Base-by-base conservation (phyloP, 92 coral and sea anemone genomes). In the Blastomussa wellsi region DNA sequence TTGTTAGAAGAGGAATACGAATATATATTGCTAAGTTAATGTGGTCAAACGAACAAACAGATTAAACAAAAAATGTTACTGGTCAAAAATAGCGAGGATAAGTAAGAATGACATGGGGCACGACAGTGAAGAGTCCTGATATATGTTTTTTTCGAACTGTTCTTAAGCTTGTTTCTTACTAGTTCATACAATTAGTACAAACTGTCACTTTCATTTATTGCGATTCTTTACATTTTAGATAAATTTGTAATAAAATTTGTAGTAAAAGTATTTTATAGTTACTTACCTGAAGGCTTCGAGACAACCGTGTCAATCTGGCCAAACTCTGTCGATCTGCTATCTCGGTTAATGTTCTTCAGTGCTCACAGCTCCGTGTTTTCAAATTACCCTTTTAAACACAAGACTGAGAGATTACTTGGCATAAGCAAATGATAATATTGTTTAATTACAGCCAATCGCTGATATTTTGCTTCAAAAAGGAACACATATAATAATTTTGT, bases 391-490 rank as follows among this genome's bases (percentile, higher is more conserved):
- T 79, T 79, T 42, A 64, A 41, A 13, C 41, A n/a, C n/a, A n/a
- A n/a, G 38, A 79, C 42, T 24, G 26, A 35, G 16, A 33, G 51
- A 42, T 79, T 29, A 55, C 19, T 36, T 57, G 9, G 1, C 20
- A 20, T 52, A 26, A 19, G 72, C 74, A 66, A 17, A 66, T 64
- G 31, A 44, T 57, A 20, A 76, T 52, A 31, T 39, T 7, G 29
- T 65, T 42, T 42, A 79, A 79, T 79, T 65, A 64, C 20, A 57
- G 22, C 16, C 74, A 79, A 10, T 66, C 65, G 37, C n/a, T 26
- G 37, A 66, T 67, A 28, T 65, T 79, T 33, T 20, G 36, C 19
- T 42, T 20, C 11, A 10, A 14, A 65, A 79, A 60, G 68, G 42
- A 49, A 66, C 31, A 32, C n/a, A n/a, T n/a, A n/a, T 38, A 36